A percentile compares a stretch with the other conserved stretches of the same genome.
Conservation (phyloP, 2,888 invertebrate genomes). For the Xanthorhoe spadicearia region DNA sequence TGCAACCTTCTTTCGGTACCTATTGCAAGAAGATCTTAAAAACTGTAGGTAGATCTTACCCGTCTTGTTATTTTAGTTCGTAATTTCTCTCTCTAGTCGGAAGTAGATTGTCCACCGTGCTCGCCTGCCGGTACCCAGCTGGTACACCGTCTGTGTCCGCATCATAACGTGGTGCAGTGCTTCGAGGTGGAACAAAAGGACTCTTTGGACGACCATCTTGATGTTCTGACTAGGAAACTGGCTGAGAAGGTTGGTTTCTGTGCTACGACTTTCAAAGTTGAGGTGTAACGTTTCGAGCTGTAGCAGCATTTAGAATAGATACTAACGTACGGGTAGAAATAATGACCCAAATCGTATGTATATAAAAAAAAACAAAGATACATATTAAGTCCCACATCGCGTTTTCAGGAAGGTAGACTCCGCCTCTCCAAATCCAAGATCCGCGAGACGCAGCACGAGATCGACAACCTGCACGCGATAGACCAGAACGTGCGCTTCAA, state of each 20-base stretch:
- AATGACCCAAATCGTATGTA: no score
- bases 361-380: no score
- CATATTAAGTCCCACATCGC: background rate
- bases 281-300: no score
- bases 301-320: no score
- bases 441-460: conserved; percentile 75
- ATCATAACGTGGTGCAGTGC: conserved; percentile 70
- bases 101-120: conserved; percentile 42
- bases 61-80: no score
- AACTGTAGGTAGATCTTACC: no score
- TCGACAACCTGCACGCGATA: conserved; percentile 74
- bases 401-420: conserved; percentile 71
- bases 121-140: conserved; percentile 50
- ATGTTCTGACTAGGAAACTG: conserved; percentile 72
- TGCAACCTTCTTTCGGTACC: background rate
- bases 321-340: no score
- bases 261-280: background rate
- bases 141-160: conserved; percentile 71
- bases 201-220: conserved; percentile 76
- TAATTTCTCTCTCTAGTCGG: conserved; percentile 14
- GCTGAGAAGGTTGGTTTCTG: conserved; percentile 69
- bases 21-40: no score
- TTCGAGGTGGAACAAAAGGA: conserved; percentile 73
- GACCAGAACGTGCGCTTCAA: conserved; percentile 65
- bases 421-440: conserved; percentile 76